phyloP scores from a whole-genome alignment of 2,888 invertebrate genomes.

The Dioctria rufipes region DNA sequence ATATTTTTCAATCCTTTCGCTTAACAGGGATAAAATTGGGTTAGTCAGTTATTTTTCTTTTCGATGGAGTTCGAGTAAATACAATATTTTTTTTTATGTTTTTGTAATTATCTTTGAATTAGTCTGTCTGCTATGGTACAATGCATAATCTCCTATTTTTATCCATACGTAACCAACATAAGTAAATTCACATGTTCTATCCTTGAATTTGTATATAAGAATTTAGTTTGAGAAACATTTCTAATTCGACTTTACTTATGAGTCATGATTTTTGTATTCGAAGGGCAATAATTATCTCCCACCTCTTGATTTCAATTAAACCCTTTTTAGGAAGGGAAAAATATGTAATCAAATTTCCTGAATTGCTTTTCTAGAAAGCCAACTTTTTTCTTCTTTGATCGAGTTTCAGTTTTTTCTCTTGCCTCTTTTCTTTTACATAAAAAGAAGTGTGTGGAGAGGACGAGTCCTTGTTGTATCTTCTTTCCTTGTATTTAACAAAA shows the following conservation, averaged over 20 bases:
- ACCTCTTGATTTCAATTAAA: constrained; percentile 30
- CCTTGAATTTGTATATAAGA: not conserved
- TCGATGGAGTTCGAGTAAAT: too few relatives aligned
- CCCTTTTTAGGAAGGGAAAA: constrained; percentile 42
- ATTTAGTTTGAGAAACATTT: not conserved
- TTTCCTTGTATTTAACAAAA: not conserved
- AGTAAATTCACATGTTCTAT: too few relatives aligned
- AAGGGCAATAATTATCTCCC: constrained; percentile 21
- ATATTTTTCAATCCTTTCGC: not conserved
- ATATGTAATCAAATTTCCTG: constrained; percentile 35
- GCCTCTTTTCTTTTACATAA: constrained; percentile 9
- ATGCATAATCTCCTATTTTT: too few relatives aligned
- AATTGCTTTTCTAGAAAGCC: constrained; percentile 21
- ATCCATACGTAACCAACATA: too few relatives aligned
- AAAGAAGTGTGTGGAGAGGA: not conserved
- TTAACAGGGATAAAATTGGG: constrained; percentile 15
- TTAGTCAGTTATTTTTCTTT: constrained; percentile 2
- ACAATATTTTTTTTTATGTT: too few relatives aligned
- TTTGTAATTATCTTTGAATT: too few relatives aligned
- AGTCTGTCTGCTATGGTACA: too few relatives aligned
- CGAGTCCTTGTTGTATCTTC: not conserved
- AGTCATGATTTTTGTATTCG: constrained; percentile 33
- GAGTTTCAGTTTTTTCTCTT: constrained; percentile 20
- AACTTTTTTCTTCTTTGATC: constrained; percentile 18
- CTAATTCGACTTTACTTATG: constrained; percentile 12